Conservation (phyloP, 1,140 invertebrate species). For the Drosophila neocordata region DNA sequence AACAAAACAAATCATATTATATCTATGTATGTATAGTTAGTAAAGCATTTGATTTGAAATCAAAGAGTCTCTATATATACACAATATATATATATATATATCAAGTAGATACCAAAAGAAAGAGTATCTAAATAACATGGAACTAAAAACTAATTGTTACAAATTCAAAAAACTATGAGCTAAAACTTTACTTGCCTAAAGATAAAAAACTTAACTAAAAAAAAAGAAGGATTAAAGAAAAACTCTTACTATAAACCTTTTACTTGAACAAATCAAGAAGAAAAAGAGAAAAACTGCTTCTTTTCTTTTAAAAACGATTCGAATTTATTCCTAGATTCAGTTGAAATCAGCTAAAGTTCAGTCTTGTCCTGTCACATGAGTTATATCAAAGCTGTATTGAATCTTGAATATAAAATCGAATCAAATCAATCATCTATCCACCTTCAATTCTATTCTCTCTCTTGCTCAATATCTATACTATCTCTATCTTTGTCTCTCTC, state of each 20-base stretch:
- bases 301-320: too few relatives aligned
- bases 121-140: slow-evolving; percentile 17
- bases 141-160: neutral
- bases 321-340: too few relatives aligned
- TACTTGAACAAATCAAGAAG: slow-evolving; percentile 5
- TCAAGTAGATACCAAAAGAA: slow-evolving; percentile 38
- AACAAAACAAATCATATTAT: neutral
- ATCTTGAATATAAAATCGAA: too few relatives aligned
- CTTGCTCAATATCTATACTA: too few relatives aligned
- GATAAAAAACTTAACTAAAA: slow-evolving; percentile 21
- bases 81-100: slow-evolving; percentile 51
- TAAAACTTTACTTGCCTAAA: slow-evolving; percentile 31
- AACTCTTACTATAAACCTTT: slow-evolving; percentile 14
- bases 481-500: too few relatives aligned
- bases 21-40: slow-evolving; percentile 3
- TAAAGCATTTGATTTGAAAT: slow-evolving; percentile 53
- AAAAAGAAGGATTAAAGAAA: slow-evolving; percentile 1
- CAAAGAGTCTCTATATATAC: slow-evolving; percentile 20
- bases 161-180: slow-evolving; percentile 32
- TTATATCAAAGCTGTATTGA: neutral
- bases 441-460: too few relatives aligned
- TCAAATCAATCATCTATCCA: neutral
- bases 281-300: too few relatives aligned
- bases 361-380: too few relatives aligned
- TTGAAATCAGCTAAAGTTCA: neutral